Evolutionary conservation across 2,888 invertebrate species (phyloP).

Genomic region (Barypeithes pellucidus): DNA sequence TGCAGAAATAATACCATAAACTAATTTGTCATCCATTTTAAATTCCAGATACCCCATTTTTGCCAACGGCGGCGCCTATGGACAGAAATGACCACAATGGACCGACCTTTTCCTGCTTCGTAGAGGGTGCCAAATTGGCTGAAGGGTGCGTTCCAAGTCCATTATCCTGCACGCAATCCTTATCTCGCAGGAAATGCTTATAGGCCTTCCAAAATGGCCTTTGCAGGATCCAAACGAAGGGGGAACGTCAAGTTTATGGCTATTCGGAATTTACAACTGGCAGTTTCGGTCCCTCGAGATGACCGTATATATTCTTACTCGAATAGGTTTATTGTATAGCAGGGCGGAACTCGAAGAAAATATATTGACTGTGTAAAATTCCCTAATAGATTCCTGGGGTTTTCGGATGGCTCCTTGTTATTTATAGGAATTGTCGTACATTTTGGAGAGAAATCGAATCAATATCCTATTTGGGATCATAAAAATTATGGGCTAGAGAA

Average conservation of each 20-base stretch:
- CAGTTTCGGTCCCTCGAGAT: conserved; percentile 54
- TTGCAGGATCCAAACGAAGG: conserved; percentile 39
- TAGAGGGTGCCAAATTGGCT: conserved; percentile 26
- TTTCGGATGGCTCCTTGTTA: conserved; percentile 41
- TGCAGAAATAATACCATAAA: too few species aligned
- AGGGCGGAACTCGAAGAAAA: conserved; percentile 48
- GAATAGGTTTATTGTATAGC: conserved; percentile 50
- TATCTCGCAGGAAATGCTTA: conserved; percentile 34
- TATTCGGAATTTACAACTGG: conserved; percentile 52
- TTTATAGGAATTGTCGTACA: conserved; percentile 33
- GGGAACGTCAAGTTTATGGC: conserved; percentile 55
- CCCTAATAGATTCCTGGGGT: conserved; percentile 52
- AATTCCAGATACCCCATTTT: neutral
- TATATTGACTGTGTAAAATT: conserved; percentile 54
- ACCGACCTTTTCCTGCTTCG: conserved; percentile 10
- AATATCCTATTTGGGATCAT: neutral
- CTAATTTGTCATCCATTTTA: conserved; percentile 15
- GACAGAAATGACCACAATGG: conserved; percentile 34
- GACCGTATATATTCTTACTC: conserved; percentile 53
- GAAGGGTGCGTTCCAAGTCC: conserved; percentile 43
- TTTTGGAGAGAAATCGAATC: conserved; percentile 33
- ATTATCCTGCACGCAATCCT: conserved; percentile 47
- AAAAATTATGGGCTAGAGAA: too few species aligned
- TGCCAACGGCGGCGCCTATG: conserved; percentile 1
- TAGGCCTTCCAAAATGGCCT: conserved; percentile 48